Evolutionary conservation across 2,797 vertebrate genomes (phyloP), one percentile per base, ranked within the genome.

Genomic region (Acipenser transmontanus): DNA sequence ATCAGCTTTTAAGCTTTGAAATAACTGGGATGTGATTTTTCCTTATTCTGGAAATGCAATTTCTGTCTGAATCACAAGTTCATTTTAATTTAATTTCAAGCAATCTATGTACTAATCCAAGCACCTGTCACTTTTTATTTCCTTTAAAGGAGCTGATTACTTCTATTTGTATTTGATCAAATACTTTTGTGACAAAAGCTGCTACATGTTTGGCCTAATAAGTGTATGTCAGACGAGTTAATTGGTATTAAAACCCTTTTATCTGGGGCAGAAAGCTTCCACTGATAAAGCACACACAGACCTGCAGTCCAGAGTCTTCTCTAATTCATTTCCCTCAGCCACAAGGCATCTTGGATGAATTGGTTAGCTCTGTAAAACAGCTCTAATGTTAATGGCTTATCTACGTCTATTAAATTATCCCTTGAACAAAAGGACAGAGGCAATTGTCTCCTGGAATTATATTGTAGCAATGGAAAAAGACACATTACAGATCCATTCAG

Each of bases 171-270:
- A 34, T 47, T 61, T 47, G 10, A 61, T 61, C 17, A 34, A 61
- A 61, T 61, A 9, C 13, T 34, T 7, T 34, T 61, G 8, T n/a
- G 8, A 14, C 60, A 9, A 61, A 17, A 34, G 6, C 13, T 61
- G 47, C 17, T 61, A 9, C 8, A 20, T 47, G 7, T 14, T 61
- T 10, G 7, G 60, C 10, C 60, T 61, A 47, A 61, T 61, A 34
- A 60, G 8, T n/a, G 10, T 17, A 47, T 20, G 60, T 61, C 17
- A 61, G 60, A 61, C 20, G 3, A 61, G 60, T 10, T 61, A 61
- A 61, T 61, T 47, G n/a, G 17, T 61, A 61, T 8, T 61, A 61
- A 20, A 61, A 61, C 17, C 60, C 17, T 61, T 61, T 61, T 14
- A 10, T 17, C 10, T 47, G 47, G 60, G 7, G 1, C n/a, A 61